These are phyloP conservation scores for Allolobophora icterica DNA, from an alignment of 2,888 invertebrate species.

Conservation along the genomic window DNA sequence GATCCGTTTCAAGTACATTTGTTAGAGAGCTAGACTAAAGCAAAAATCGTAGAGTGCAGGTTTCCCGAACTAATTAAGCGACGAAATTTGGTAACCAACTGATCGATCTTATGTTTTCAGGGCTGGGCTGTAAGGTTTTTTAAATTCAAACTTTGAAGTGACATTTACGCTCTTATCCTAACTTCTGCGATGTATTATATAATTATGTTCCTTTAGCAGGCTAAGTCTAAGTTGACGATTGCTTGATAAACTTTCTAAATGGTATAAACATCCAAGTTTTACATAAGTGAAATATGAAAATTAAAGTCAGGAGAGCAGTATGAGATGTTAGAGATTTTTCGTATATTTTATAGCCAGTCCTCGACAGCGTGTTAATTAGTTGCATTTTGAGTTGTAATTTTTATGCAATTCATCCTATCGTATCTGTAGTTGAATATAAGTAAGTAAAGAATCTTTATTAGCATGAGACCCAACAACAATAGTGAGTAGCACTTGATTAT, in stretches of 20 bases:
- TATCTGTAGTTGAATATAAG: not conserved
- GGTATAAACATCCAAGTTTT: too few relatives aligned
- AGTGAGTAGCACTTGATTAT: too few relatives aligned
- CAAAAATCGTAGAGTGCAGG: not conserved
- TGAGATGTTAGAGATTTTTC: not conserved
- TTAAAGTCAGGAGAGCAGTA: not conserved
- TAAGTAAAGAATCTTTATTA: too few relatives aligned
- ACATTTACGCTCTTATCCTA: not conserved
- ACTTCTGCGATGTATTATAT: not conserved
- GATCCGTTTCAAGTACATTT: not conserved
- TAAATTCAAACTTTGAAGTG: not conserved
- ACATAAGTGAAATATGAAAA: not conserved
- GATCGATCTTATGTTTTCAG: not conserved
- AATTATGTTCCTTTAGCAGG: not conserved
- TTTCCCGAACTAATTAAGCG: not conserved
- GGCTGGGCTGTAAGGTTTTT: not conserved
- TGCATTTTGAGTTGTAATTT: not conserved
- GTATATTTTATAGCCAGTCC: not conserved
- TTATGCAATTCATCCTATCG: not conserved
- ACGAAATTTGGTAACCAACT: not conserved
- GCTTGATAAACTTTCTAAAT: too few relatives aligned
- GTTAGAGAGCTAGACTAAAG: not conserved
- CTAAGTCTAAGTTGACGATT: not conserved
- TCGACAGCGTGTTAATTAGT: not conserved
- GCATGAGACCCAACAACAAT: too few relatives aligned